These are phyloP conservation scores for Protonemura montana DNA, from an alignment of 2,888 invertebrate species.

Conservation along the genomic window DNA sequence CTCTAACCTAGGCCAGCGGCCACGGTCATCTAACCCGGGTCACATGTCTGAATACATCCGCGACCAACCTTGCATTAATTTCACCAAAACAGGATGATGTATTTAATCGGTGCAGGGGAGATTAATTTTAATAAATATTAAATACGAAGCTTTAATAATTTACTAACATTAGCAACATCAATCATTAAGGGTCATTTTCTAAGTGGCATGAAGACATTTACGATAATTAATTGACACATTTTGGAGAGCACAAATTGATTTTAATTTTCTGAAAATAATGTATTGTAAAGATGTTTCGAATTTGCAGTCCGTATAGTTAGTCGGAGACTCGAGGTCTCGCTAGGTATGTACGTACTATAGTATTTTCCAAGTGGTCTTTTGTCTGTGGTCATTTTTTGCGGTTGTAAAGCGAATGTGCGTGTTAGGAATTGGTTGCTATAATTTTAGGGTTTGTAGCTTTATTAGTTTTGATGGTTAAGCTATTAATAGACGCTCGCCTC, in stretches of 20 bases:
- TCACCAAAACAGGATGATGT: not conserved
- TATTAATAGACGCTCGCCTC: not conserved
- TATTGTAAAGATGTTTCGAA: not conserved
- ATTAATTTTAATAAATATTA: constrained; percentile 21
- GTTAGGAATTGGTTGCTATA: not conserved
- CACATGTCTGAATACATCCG: not conserved
- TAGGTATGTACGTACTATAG: not conserved
- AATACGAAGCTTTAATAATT: not conserved
- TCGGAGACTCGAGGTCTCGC: not conserved
- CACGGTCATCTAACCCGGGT: too few relatives aligned
- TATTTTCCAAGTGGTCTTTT: not conserved
- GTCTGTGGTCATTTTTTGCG: not conserved
- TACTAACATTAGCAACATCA: not conserved
- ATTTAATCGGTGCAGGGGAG: constrained; percentile 2
- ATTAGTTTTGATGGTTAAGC: constrained; percentile 7
- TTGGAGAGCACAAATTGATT: constrained; percentile 2
- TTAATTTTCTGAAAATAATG: not conserved
- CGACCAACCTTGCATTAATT: not conserved
- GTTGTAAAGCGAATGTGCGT: constrained; percentile 4
- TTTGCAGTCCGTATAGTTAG: not conserved
- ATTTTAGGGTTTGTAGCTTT: constrained; percentile 12
- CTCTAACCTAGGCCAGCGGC: not conserved
- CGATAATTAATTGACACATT: constrained; percentile 23
- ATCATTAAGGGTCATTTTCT: not conserved
- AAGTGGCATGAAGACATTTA: not conserved